Conservation (phyloP, 2,888 invertebrate genomes). For the Philonicus albiceps region DNA sequence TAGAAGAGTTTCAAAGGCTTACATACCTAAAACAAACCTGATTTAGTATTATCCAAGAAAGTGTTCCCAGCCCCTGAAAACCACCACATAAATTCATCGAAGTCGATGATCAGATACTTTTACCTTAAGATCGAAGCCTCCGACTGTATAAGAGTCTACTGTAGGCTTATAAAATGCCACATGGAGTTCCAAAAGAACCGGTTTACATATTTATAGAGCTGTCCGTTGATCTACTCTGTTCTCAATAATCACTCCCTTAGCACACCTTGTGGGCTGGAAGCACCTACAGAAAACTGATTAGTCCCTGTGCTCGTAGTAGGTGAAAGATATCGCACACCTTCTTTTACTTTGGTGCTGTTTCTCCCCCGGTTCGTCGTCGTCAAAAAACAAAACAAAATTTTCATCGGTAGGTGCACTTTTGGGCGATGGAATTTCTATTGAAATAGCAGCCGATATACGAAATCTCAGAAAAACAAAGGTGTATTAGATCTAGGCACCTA, state of each 20-base stretch:
- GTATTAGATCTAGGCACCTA: neutral
- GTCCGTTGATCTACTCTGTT: slow-evolving; percentile 28
- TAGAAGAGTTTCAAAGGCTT: neutral
- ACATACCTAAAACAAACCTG: neutral
- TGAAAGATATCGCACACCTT: slow-evolving; percentile 33
- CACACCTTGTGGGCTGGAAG: neutral
- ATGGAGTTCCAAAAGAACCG: slow-evolving; percentile 43
- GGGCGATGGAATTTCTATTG: slow-evolving; percentile 33
- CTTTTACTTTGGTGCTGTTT: neutral
- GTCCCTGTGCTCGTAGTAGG: slow-evolving; percentile 8
- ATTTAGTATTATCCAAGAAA: neutral
- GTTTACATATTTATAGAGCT: slow-evolving; percentile 42
- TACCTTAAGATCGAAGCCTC: neutral
- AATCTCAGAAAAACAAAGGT: neutral
- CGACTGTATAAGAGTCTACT: neutral
- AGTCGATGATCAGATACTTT: neutral
- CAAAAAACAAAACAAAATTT: neutral
- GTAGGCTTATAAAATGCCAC: slow-evolving; percentile 25
- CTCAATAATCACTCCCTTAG: slow-evolving; percentile 30
- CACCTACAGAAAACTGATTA: neutral
- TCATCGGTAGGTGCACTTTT: neutral
- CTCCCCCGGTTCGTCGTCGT: neutral
- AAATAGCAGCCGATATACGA: slow-evolving; percentile 13
- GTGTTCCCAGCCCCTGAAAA: neutral
- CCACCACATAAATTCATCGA: neutral